Conservation (phyloP, 2,113 vertebrate species). For the Electrona antarctica region DNA sequence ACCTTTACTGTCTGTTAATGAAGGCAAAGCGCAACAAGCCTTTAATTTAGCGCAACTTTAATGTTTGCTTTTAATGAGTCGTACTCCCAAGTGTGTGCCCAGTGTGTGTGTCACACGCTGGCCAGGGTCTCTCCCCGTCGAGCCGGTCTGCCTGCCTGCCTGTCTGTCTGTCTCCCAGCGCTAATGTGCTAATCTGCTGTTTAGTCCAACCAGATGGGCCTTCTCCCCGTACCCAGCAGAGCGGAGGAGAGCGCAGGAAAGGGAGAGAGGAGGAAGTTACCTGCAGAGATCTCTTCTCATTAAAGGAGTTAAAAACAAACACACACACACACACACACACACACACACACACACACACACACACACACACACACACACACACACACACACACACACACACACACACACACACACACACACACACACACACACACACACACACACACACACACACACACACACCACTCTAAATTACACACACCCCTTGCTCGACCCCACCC, state of each 20-base stretch:
- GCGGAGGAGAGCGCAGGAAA: slow-evolving; percentile 7
- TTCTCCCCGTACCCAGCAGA: slow-evolving; percentile 35
- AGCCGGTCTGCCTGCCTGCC: neutral
- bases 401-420: slow-evolving; percentile 42
- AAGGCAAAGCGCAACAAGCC: slow-evolving; percentile 61
- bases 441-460: slow-evolving; percentile 45
- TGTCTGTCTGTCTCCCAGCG: neutral
- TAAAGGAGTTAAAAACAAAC: slow-evolving; percentile 52
- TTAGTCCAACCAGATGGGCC: slow-evolving; percentile 91
- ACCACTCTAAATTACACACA: slow-evolving; percentile 55
- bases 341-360: slow-evolving; percentile 43
- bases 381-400: slow-evolving; percentile 43
- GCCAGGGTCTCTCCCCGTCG: slow-evolving; percentile 29
- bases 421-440: slow-evolving; percentile 46
- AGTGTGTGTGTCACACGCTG: slow-evolving; percentile 45
- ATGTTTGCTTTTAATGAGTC: slow-evolving; percentile 69
- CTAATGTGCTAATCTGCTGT: slow-evolving; percentile 93
- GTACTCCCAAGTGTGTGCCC: slow-evolving; percentile 55
- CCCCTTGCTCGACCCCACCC: slow-evolving; percentile 33
- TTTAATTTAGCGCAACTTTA: slow-evolving; percentile 74
- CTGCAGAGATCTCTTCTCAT: slow-evolving; percentile 84
- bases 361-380: slow-evolving; percentile 42
- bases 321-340: slow-evolving; percentile 42
- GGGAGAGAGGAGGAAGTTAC: slow-evolving; percentile 79
- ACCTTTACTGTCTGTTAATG: slow-evolving; percentile 69